These are phyloP conservation scores for Sorex maritimensis DNA, from an alignment of 2,797 vertebrate genomes.

Conservation along the genomic window DNA sequence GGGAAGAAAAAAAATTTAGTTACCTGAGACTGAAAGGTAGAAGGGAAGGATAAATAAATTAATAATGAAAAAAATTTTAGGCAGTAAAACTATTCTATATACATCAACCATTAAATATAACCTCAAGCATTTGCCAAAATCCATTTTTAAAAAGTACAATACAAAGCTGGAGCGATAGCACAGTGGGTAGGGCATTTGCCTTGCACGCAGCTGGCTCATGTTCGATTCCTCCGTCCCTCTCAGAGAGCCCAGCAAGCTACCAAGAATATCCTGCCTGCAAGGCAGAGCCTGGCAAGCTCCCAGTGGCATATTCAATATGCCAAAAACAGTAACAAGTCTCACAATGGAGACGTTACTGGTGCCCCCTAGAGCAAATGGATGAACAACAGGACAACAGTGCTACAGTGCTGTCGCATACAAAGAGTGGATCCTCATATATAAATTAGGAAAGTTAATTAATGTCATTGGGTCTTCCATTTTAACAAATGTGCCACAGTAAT, in stretches of 20 bases:
- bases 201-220: too few relatives aligned
- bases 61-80: neutral
- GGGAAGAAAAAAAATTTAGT: neutral
- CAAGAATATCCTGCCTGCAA: too few relatives aligned
- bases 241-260: too few relatives aligned
- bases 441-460: neutral
- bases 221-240: too few relatives aligned
- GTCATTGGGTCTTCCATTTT: neutral
- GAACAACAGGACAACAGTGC: too few relatives aligned
- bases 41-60: neutral
- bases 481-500: neutral
- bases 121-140: conserved; percentile 23
- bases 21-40: too few relatives aligned
- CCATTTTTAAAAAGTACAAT: neutral
- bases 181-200: too few relatives aligned
- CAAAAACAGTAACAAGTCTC: too few relatives aligned
- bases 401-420: neutral
- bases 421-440: neutral
- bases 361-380: too few relatives aligned
- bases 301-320: too few relatives aligned
- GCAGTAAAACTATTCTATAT: neutral
- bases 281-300: too few relatives aligned
- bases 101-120: neutral
- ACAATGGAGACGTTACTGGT: too few relatives aligned
- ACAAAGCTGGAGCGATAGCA: neutral